These are phyloP conservation scores for Nomada fucata DNA, from an alignment of 2,888 invertebrate genomes.

Conservation along the genomic window DNA sequence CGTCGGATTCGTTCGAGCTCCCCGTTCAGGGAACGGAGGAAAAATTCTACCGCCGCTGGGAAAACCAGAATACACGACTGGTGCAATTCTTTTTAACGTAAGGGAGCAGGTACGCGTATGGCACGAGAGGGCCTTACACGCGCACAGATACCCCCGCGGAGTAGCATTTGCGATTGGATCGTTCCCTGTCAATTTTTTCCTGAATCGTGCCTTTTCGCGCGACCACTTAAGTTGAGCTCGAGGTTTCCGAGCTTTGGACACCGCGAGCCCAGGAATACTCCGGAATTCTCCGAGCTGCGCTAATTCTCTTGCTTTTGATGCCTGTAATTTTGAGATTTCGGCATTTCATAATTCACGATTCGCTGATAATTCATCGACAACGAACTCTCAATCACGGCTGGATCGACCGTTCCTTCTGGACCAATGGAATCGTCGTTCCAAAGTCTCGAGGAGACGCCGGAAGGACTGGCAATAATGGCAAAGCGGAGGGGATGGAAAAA, in stretches of 20 bases:
- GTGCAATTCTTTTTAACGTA: constrained; percentile 5
- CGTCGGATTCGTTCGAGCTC: constrained; percentile 22
- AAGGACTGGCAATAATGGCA: constrained; percentile 25
- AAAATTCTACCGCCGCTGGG: constrained; percentile 27
- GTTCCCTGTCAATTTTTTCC: too few species aligned
- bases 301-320: background rate
- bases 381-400: background rate
- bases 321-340: background rate
- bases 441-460: background rate
- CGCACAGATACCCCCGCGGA: background rate
- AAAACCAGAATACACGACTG: constrained; percentile 33
- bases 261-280: too few species aligned
- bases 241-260: too few species aligned
- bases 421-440: background rate
- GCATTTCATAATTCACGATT: background rate
- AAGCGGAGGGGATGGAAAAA: constrained; percentile 13
- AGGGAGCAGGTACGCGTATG: background rate
- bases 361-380: background rate
- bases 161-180: too few species aligned
- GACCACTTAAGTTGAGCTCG: too few species aligned
- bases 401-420: background rate
- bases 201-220: too few species aligned
- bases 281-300: too few species aligned
- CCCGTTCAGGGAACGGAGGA: background rate
- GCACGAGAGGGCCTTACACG: too few species aligned